Percentiles rank a stretch among this genome's conserved stretches.
Conservation (phyloP, 2,113 vertebrate genomes). For the Campylomormyrus numenius region DNA sequence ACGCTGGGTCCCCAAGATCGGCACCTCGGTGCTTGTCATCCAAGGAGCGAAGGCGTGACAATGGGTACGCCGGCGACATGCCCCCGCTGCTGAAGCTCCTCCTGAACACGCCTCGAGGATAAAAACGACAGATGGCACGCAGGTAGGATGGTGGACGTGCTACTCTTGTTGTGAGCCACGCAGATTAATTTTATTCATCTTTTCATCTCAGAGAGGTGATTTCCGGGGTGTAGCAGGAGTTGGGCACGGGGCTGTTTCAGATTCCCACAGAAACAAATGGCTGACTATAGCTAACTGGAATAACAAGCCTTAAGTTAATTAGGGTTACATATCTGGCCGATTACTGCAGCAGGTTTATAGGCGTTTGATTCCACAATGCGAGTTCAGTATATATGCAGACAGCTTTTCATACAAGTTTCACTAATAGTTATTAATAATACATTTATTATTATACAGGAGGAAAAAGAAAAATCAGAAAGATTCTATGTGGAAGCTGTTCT, state of each 20-base stretch:
- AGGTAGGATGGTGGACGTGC: constrained; percentile 5
- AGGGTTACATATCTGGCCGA: constrained; percentile 18
- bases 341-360: constrained; percentile 23
- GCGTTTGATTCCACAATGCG: constrained; percentile 18
- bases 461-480: not conserved
- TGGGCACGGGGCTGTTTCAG: not conserved
- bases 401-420: not conserved
- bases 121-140: constrained; percentile 23
- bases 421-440: not conserved
- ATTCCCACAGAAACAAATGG: not conserved
- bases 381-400: not conserved
- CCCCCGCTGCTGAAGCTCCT: not conserved
- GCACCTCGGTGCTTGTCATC: not conserved
- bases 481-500: not conserved
- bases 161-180: constrained; percentile 11
- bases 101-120: constrained; percentile 14
- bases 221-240: not conserved
- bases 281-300: not conserved
- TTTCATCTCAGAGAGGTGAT: not conserved
- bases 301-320: constrained; percentile 10
- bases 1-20: not conserved
- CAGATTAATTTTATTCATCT: not conserved
- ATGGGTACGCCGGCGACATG: not conserved
- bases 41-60: not conserved
- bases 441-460: not conserved